phyloP scores from a whole-genome alignment of 2,797 vertebrate species.

The Coccyzus lansbergi region DNA sequence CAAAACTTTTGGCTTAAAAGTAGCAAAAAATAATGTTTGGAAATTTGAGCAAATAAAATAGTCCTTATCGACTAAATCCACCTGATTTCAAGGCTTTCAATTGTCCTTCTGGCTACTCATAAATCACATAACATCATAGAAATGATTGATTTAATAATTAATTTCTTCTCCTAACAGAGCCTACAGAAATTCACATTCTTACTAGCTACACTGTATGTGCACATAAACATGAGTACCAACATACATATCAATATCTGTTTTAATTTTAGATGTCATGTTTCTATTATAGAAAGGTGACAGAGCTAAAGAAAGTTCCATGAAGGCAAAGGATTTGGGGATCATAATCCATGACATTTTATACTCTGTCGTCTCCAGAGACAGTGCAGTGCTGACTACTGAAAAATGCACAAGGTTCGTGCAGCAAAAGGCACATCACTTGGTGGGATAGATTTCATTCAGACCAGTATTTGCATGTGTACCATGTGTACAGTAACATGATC shows the following conservation, averaged over 20 bases:
- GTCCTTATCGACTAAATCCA: background rate
- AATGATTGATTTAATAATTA: background rate
- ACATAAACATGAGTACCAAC: background rate
- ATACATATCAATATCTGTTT: background rate
- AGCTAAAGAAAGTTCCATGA: slow-evolving; percentile 14
- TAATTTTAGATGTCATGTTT: slow-evolving; percentile 15
- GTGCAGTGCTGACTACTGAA: slow-evolving; percentile 25
- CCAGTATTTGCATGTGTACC: slow-evolving; percentile 1
- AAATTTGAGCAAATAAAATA: slow-evolving; percentile 16
- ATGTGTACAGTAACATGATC: background rate
- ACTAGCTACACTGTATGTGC: background rate
- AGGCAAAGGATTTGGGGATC: slow-evolving; percentile 2
- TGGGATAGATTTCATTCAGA: slow-evolving; percentile 63
- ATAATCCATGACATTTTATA: slow-evolving; percentile 46
- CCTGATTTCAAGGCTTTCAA: background rate
- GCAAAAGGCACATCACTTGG: slow-evolving; percentile 4
- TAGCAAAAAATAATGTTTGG: background rate
- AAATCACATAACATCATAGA: background rate
- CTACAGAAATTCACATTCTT: background rate
- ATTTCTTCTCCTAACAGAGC: background rate
- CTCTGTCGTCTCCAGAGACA: slow-evolving; percentile 27
- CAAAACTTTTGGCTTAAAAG: background rate
- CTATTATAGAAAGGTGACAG: slow-evolving; percentile 43
- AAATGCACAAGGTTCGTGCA: slow-evolving; percentile 13
- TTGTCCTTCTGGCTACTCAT: background rate